These are phyloP conservation scores for Pseudorasbora parva DNA, from an alignment of 2,113 vertebrate species.

Conservation along the genomic window DNA sequence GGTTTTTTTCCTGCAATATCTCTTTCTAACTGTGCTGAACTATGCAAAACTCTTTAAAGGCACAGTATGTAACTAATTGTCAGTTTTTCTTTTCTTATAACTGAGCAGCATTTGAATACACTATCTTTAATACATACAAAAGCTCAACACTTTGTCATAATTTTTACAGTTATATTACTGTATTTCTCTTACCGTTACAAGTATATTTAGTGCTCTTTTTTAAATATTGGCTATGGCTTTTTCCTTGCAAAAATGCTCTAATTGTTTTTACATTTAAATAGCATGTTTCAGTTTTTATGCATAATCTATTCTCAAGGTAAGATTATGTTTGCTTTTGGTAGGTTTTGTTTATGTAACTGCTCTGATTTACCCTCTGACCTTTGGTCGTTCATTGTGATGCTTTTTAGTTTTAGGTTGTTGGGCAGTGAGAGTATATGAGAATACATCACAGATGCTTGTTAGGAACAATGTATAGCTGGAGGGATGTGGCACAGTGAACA, in stretches of 20 bases:
- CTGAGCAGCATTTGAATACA: not conserved
- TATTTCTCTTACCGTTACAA: conserved; percentile 23
- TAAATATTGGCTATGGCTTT: conserved; percentile 14
- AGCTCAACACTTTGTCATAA: not conserved
- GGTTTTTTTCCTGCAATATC: not conserved
- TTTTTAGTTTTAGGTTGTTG: not conserved
- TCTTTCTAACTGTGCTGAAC: not conserved
- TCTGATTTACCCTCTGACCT: conserved; percentile 15
- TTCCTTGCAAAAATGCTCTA: not conserved
- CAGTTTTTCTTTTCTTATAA: not conserved
- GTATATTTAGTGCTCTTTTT: conserved; percentile 32
- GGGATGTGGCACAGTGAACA: conserved; percentile 9
- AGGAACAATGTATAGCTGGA: not conserved
- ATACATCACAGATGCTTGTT: not conserved
- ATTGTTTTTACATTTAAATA: not conserved
- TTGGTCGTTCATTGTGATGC: not conserved
- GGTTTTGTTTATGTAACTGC: conserved; percentile 5
- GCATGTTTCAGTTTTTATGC: not conserved
- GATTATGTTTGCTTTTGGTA: not conserved
- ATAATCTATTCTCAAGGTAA: not conserved
- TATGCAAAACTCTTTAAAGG: conserved; percentile 20
- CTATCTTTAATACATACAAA: not conserved
- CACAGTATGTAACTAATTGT: conserved; percentile 13
- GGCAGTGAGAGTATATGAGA: not conserved
- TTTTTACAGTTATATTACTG: conserved; percentile 10